Evolutionary conservation across 2,797 vertebrate genomes (phyloP), one percentile per base, ranked within the genome.

Genomic region (Enteromius trimaculatus): DNA sequence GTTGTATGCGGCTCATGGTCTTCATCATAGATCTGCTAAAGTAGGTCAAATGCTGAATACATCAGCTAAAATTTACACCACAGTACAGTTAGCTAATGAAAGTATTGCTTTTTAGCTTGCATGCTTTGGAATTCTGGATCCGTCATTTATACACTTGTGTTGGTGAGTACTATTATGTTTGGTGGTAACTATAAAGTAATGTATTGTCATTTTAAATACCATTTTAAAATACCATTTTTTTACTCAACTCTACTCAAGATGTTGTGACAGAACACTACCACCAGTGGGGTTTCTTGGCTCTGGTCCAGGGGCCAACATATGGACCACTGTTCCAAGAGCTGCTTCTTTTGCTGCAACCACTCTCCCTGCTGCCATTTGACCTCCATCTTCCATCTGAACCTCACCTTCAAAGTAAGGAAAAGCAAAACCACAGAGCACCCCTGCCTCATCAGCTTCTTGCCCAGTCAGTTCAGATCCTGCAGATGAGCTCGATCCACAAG

Each of bases 21-120:
- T 99, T 99, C 93, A 92, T 99, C 90, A 95, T 98, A 7, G 97
- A 97, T 70, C 95, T 99, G 75, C 96, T 99, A 76, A 99, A 99
- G 97, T 99, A 91, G 95, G 96, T 91, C 21, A 53, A 19, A 4
- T 69, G 3, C 21, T 37, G 82, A 51, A 29, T 44, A 58, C 4
- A 29, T 65, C 14, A 7, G 13, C 55, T 42, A 66, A 65, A 76
- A 23, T 49, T 53, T 44, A 29, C 44, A 29, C 8, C 68, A 13
- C 7, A 42, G 9, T 55, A 42, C 6, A 37, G 68, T 37, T n/a
- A 51, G 13, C 53, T 71, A 75, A 79, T 66, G 26, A 80, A 58
- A 39, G 10, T 78, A 68, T 34, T 88, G 17, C 88, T 47, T 85
- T 91, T 80, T 89, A 99, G 98, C 89, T 94, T 98, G 90, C 95